These are phyloP conservation scores for Sylvia atricapilla DNA, from an alignment of 2,113 vertebrate genomes.

Conservation along the genomic window DNA sequence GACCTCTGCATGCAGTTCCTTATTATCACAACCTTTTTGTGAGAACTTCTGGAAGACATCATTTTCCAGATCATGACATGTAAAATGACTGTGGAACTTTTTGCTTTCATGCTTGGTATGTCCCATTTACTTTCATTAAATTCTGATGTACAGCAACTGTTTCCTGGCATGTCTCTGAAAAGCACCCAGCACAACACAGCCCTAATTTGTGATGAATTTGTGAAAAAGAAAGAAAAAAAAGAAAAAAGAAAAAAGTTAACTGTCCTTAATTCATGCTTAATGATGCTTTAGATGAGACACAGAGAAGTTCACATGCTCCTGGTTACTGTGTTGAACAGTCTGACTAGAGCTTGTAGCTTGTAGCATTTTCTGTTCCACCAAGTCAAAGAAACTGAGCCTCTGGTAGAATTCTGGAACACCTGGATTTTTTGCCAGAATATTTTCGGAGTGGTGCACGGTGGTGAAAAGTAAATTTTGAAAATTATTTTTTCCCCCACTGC, in stretches of 20 bases:
- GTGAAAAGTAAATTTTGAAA: slow-evolving; percentile 54
- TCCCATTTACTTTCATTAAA: not conserved
- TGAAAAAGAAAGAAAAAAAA: not conserved
- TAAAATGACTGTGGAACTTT: not conserved
- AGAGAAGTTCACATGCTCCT: not conserved
- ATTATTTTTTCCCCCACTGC: not conserved
- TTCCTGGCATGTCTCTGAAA: not conserved
- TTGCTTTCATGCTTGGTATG: not conserved
- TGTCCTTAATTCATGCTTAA: not conserved
- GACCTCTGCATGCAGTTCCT: not conserved
- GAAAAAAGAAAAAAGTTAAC: not conserved
- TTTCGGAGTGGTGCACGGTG: slow-evolving; percentile 26
- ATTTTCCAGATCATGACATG: not conserved
- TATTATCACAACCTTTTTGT: not conserved
- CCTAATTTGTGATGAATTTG: not conserved
- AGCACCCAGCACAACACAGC: not conserved
- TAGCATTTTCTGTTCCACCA: not conserved
- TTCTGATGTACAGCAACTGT: not conserved
- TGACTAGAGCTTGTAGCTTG: not conserved
- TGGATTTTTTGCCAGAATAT: not conserved
- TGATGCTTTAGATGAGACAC: not conserved
- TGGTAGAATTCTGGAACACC: slow-evolving; percentile 40
- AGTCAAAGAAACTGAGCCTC: not conserved
- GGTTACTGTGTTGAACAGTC: not conserved
- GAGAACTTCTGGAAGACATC: not conserved